Base-by-base conservation (phyloP, 2,797 vertebrate genomes). In the Dendrocincla fuliginosa region DNA sequence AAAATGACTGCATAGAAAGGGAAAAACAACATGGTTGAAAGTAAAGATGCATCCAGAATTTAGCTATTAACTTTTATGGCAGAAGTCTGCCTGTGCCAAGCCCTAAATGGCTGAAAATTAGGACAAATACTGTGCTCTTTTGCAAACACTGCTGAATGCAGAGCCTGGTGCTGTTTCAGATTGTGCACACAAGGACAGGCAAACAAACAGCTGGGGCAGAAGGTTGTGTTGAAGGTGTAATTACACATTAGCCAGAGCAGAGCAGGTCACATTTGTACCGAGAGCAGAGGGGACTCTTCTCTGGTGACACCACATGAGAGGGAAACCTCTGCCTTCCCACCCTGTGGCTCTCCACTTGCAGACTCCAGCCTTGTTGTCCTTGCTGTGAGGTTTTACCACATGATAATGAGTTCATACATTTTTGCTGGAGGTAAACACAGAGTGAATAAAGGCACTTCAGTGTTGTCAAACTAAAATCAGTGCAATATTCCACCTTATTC, bases 181-280 rank as follows among this genome's bases (percentile, higher is more conserved):
- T 25, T 49, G 67, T 55, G 50, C 39, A 53, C 50, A 61, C 76
- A 67, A 68, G 55, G 59, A 39, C 0, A 1, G 42, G 49, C 65
- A 91, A 93, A 70, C 68, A 90, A 80, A 41, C 32, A 85, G 46
- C 78, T 75, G 63, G 67, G 74, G 70, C 32, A 86, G 55, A 87
- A 94, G 87, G 83, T 69, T 81, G 56, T 82, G 70, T 63, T 87
- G 92, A 56, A 93, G 63, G 68, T 86, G 41, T 30, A 67, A 86
- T 91, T 91, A 82, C 77, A 88, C 80, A 91, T 79, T 84, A 94
- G 63, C 88, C 91, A 91, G 87, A 71, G 68, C 63, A 56, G 63
- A 79, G 84, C 35, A 11, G 37, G 41, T 23, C 74, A 75, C 65
- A 33, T 84, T 88, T 67, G 69, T 22, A 30, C 55, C 4, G 0